Evolutionary conservation across 2,797 vertebrate species (phyloP).

Genomic region (Muscicapa striata): DNA sequence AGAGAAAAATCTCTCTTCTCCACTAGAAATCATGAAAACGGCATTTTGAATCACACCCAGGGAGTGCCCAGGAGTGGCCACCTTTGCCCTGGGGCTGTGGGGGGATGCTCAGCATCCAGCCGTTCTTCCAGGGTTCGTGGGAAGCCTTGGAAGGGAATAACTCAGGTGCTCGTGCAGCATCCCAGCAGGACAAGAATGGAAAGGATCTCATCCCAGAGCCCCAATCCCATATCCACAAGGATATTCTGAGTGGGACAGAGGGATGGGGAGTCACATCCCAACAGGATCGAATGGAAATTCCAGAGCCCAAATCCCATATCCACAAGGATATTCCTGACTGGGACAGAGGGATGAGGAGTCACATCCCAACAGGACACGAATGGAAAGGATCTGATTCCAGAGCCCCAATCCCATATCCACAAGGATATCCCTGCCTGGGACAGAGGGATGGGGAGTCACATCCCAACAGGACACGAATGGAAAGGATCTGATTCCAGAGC

Average conservation of each 20-base stretch:
- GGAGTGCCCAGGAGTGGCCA: not conserved
- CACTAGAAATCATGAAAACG: fast-evolving
- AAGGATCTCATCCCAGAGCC: not conserved
- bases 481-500: too few species aligned
- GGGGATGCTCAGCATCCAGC: not conserved
- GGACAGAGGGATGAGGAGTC: too few species aligned
- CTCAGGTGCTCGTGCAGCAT: fast-evolving
- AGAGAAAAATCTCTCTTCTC: not conserved
- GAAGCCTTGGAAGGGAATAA: not conserved
- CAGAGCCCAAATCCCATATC: fast-evolving
- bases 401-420: fast-evolving
- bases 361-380: too few species aligned
- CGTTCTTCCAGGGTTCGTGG: fast-evolving
- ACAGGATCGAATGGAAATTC: not conserved
- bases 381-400: not conserved
- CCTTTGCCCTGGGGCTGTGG: not conserved
- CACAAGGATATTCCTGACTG: not conserved
- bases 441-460: too few species aligned
- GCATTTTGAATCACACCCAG: not conserved
- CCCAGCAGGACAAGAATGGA: not conserved
- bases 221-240: fast-evolving
- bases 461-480: too few species aligned
- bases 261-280: too few species aligned
- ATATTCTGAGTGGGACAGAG: not conserved
- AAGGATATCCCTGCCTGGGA: not conserved